phyloP scores from a whole-genome alignment of 2,888 invertebrate species.

The Mythimna albipuncta region DNA sequence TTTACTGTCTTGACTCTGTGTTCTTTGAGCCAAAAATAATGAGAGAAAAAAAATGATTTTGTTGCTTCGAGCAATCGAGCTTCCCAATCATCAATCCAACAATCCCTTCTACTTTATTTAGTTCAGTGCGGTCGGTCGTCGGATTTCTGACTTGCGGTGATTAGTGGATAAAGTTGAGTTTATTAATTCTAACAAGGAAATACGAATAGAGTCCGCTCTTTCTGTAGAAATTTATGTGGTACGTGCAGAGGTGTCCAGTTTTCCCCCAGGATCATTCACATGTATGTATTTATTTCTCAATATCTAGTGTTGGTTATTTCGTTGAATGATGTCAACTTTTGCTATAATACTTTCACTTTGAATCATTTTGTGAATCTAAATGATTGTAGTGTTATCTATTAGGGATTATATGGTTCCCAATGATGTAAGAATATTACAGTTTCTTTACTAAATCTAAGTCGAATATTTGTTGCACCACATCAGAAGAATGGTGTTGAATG shows the following conservation, averaged over 20 bases:
- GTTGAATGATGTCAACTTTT: slow-evolving; percentile 80
- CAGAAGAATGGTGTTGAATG: slow-evolving; percentile 49
- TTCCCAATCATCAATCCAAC: slow-evolving; percentile 40
- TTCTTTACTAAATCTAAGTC: slow-evolving; percentile 3
- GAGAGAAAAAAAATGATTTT: slow-evolving; percentile 16
- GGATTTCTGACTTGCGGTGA: slow-evolving; percentile 56
- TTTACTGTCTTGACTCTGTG: slow-evolving; percentile 29
- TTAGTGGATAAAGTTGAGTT: slow-evolving; percentile 42
- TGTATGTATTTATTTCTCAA: slow-evolving; percentile 67
- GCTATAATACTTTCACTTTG: slow-evolving; percentile 76
- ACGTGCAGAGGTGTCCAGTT: slow-evolving; percentile 46
- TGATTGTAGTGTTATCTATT: slow-evolving; percentile 25
- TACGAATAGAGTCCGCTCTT: slow-evolving; percentile 28
- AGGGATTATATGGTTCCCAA: not conserved
- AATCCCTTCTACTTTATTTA: slow-evolving; percentile 41
- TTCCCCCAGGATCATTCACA: slow-evolving; percentile 43
- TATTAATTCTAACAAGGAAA: slow-evolving; percentile 32
- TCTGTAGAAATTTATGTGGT: slow-evolving; percentile 55
- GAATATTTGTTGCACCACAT: slow-evolving; percentile 13
- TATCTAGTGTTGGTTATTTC: slow-evolving; percentile 64
- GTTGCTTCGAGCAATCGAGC: slow-evolving; percentile 24
- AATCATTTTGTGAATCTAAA: slow-evolving; percentile 52
- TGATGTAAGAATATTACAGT: slow-evolving; percentile 32
- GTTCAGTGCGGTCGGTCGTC: slow-evolving; percentile 58
- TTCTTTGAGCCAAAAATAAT: slow-evolving; percentile 39